Evolutionary conservation across 2,797 vertebrate genomes (phyloP).

Genomic region (Labroides dimidiatus): DNA sequence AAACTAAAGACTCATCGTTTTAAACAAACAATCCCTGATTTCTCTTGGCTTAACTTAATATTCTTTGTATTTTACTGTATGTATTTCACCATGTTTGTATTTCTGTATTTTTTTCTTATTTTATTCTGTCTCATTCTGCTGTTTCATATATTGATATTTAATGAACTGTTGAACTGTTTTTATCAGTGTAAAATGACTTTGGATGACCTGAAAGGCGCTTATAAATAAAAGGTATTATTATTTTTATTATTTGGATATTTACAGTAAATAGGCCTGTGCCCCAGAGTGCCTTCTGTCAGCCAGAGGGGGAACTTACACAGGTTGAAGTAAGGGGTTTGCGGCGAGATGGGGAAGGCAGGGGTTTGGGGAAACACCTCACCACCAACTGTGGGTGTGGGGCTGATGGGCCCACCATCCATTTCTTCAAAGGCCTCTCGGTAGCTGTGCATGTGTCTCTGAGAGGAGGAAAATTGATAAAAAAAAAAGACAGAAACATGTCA

Average conservation of each 20-base stretch:
- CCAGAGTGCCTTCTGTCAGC: constrained; percentile 81
- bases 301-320: constrained; percentile 84
- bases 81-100: too few relatives aligned
- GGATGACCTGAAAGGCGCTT: too few relatives aligned
- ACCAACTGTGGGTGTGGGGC: constrained; percentile 84
- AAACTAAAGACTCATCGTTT: too few relatives aligned
- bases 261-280: constrained; percentile 44
- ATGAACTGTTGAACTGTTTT: too few relatives aligned
- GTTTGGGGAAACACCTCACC: constrained; percentile 92
- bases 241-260: not conserved
- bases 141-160: too few relatives aligned
- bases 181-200: too few relatives aligned
- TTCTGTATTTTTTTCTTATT: too few relatives aligned
- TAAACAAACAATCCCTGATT: too few relatives aligned
- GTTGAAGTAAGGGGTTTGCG: constrained; percentile 90
- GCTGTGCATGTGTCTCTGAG: constrained; percentile 96
- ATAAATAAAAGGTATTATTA: too few relatives aligned
- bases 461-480: constrained; percentile 12
- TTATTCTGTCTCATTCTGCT: too few relatives aligned
- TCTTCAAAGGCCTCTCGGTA: constrained; percentile 99
- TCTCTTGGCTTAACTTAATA: too few relatives aligned
- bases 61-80: too few relatives aligned
- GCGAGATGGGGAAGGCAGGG: constrained; percentile 87
- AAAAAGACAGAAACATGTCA: constrained; percentile 24
- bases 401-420: constrained; percentile 86